Evolutionary conservation across 2,888 invertebrate genomes (phyloP).

Genomic region (Erynnis tages): DNA sequence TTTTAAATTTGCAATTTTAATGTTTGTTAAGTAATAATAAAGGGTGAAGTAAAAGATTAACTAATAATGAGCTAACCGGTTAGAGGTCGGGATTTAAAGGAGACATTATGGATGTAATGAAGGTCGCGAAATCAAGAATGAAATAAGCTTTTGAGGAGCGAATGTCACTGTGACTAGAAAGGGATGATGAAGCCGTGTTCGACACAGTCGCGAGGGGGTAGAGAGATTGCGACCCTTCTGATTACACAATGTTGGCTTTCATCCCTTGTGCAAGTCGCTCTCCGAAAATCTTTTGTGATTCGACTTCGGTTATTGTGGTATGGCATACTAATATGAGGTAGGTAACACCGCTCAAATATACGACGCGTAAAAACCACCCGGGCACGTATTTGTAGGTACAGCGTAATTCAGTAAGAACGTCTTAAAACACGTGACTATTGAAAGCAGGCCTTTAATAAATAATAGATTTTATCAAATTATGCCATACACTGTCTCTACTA

Average conservation of each 20-base stretch:
- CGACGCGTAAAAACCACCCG: slow-evolving; percentile 52
- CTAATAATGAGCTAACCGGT: no score
- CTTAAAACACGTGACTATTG: no score
- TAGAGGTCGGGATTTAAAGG: no score
- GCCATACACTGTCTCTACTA: no score
- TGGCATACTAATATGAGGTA: slow-evolving; percentile 75
- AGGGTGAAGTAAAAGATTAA: no score
- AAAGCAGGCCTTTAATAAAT: no score
- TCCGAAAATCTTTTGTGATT: slow-evolving; percentile 81
- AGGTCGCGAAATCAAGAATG: slow-evolving; percentile 37
- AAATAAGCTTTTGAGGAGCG: slow-evolving; percentile 54
- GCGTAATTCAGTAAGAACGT: no score
- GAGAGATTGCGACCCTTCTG: slow-evolving; percentile 80
- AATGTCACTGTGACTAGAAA: slow-evolving; percentile 73
- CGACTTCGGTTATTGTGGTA: slow-evolving; percentile 77
- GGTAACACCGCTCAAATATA: slow-evolving; percentile 66
- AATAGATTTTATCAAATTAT: no score
- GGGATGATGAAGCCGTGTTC: slow-evolving; percentile 79
- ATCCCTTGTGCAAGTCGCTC: slow-evolving; percentile 79
- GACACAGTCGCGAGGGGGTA: slow-evolving; percentile 58
- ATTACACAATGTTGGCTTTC: slow-evolving; percentile 81
- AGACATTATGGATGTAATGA: slow-evolving; percentile 27
- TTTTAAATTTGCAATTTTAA: no score
- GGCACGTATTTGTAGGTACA: slow-evolving; percentile 39
- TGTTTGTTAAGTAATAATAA: no score